Conservation (phyloP, 1,140 invertebrate species). For the Ceratosolen solmsi region DNA sequence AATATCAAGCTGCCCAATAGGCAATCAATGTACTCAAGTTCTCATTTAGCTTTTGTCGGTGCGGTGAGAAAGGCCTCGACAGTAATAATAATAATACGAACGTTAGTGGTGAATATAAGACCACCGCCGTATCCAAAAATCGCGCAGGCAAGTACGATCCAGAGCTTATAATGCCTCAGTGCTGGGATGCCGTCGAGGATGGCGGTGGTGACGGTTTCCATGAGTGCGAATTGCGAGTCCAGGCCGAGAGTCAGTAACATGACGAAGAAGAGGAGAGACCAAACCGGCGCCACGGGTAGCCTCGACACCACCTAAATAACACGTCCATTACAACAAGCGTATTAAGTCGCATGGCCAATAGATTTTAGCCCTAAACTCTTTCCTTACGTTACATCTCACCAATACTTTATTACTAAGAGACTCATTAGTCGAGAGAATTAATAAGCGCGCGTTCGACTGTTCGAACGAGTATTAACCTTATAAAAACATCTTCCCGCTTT, state of each 20-base stretch:
- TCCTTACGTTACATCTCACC: too few species aligned
- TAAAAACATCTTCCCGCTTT: too few species aligned
- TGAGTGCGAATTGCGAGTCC: conserved; percentile 86
- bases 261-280: conserved; percentile 90
- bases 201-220: conserved; percentile 88
- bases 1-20: too few species aligned
- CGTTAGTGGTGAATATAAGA: conserved; percentile 84
- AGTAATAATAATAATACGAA: conserved; percentile 57
- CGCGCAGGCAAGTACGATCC: conserved; percentile 80
- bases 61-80: too few species aligned
- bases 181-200: conserved; percentile 84
- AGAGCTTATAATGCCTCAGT: conserved; percentile 81
- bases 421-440: too few species aligned
- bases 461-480: too few species aligned
- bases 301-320: conserved; percentile 77
- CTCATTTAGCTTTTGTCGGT: too few species aligned
- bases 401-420: too few species aligned
- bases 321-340: background rate
- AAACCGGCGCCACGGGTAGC: conserved; percentile 85
- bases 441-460: too few species aligned
- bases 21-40: too few species aligned
- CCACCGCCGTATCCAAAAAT: conserved; percentile 84
- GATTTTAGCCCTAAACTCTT: too few species aligned
- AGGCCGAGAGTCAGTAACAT: conserved; percentile 86
- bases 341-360: too few species aligned